Evolutionary conservation across 35 echinoderm and acorn worm species (phyloP).

Genomic region (Heliocidaris tuberculata): DNA sequence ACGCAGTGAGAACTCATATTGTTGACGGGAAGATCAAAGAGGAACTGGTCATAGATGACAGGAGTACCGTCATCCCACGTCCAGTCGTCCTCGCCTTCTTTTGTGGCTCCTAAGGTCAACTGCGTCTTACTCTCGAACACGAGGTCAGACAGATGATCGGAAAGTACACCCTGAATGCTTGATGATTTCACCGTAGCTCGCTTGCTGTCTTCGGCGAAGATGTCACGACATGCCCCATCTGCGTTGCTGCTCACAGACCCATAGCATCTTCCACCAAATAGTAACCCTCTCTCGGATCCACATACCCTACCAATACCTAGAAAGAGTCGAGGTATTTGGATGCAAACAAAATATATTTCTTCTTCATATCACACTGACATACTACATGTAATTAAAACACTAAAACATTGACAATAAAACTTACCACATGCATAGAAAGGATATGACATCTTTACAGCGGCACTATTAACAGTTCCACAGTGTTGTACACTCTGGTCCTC

Average conservation of each 20-base stretch:
- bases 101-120: background rate
- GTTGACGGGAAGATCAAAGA: background rate
- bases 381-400: background rate
- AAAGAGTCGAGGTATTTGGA: background rate
- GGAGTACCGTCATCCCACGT: constrained; percentile 41
- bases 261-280: background rate
- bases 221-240: background rate
- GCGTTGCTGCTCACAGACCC: constrained; percentile 14
- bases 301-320: constrained; percentile 15
- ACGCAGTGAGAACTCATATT: background rate
- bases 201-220: constrained; percentile 20
- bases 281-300: background rate
- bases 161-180: background rate
- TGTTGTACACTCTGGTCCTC: too few species aligned
- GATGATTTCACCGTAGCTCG: constrained; percentile 23
- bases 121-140: constrained; percentile 1
- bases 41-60: background rate
- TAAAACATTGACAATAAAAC: too few species aligned
- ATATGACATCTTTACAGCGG: too few species aligned
- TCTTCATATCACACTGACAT: background rate
- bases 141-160: background rate
- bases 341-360: background rate
- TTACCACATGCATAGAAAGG: too few species aligned
- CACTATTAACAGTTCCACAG: too few species aligned
- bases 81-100: background rate